These are phyloP conservation scores for Callaeas wilsoni DNA, from an alignment of 2,113 vertebrate species.

Conservation along the genomic window DNA sequence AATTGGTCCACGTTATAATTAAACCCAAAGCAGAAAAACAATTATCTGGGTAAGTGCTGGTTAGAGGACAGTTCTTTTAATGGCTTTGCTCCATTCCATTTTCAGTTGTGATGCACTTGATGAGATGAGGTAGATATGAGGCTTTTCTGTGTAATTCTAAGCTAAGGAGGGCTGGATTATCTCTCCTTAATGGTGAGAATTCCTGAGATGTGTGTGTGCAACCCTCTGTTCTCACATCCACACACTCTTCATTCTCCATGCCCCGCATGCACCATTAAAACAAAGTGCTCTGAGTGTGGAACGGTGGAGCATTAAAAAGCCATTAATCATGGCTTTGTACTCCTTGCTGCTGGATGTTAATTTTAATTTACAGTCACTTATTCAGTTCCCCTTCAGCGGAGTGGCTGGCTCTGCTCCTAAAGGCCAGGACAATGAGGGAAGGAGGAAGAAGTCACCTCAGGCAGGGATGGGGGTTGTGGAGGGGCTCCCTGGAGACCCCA, in stretches of 20 bases:
- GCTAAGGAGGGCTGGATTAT: background rate
- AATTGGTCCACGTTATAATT: constrained; percentile 51
- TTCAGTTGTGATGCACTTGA: background rate
- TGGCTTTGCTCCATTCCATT: background rate
- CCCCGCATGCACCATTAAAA: background rate
- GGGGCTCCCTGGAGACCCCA: constrained; percentile 9
- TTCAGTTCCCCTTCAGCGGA: constrained; percentile 1
- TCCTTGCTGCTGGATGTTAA: constrained; percentile 59
- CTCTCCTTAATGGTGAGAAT: background rate
- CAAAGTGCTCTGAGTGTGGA: constrained; percentile 23
- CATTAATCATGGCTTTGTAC: constrained; percentile 64
- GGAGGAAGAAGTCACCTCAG: constrained; percentile 19
- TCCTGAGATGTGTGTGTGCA: background rate
- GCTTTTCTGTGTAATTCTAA: background rate
- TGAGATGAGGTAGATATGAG: background rate
- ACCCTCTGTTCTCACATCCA: background rate
- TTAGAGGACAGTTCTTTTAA: constrained; percentile 33
- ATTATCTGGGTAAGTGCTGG: constrained; percentile 50
- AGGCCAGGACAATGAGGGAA: constrained; percentile 23
- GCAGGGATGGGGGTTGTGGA: background rate
- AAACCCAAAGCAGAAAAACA: constrained; percentile 54
- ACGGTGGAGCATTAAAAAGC: constrained; percentile 22
- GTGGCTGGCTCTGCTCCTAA: constrained; percentile 51
- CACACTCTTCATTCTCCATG: background rate
- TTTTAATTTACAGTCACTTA: constrained; percentile 64